Evolutionary conservation across 2,888 invertebrate species (phyloP), one percentile per base, ranked within the genome.

Genomic region (Polymixis lichenea): DNA sequence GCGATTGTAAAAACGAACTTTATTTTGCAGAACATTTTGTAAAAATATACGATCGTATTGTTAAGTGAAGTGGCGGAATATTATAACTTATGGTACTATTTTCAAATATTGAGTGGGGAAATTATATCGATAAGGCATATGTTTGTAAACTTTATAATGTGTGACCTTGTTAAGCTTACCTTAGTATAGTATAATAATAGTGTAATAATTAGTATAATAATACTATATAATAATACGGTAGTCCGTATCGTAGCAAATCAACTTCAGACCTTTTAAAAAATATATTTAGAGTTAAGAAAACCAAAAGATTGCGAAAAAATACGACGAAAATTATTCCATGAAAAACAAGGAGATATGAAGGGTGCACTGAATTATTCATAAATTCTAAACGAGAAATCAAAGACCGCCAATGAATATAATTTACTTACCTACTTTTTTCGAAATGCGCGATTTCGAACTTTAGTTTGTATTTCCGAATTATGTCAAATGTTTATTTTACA

Each of bases 361-460:
- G 82, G 81, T 84, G 73, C 65, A 79, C 25, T 90, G 89, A 90
- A 90, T 90, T 82, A 90, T 90, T 89, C 85, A 90, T 85, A 78
- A 66, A 80, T 78, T 82, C 82, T 80, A 82, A 89, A 89, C 85
- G 88, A 85, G 83, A 84, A 89, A 88, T 89, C 89, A 90, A 89
- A 90, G 88, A 83, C 82, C 65, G 65, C 72, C 80, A 79, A 87
- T 88, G 87, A 89, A 90, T 88, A 88, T 83, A 83, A 89, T 87
- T 85, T 81, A 72, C 78, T 38, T 75, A 43, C n/a, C 1, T 5
- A 43, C n/a, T 64, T 80, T 77, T 76, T 77, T 69, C 67, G 49
- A 60, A 79, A 82, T 72, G 75, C 28, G 67, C 43, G 28, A 71
- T 70, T 77, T 60, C 25, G 32, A 58, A 32, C 19, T 38, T 78